Evolutionary conservation across 1,140 invertebrate genomes (phyloP).

Genomic region (Homarus americanus): DNA sequence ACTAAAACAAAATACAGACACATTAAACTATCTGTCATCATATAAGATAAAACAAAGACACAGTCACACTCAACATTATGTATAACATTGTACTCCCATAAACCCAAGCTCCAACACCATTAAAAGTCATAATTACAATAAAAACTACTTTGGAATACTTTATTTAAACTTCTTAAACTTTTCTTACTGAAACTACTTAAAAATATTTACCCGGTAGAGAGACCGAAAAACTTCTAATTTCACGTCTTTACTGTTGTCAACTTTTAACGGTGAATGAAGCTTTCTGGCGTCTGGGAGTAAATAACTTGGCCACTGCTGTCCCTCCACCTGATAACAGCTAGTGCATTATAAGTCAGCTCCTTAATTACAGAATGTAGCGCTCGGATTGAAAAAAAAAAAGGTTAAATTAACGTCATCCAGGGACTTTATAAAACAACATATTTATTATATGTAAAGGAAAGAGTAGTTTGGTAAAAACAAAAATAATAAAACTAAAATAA

Average conservation of each 20-base stretch:
- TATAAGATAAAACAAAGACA: conserved; percentile 48
- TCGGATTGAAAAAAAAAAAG: conserved; percentile 3
- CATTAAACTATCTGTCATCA: conserved; percentile 59
- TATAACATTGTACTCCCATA: conserved; percentile 42
- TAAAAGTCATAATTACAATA: not conserved
- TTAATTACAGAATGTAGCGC: not conserved
- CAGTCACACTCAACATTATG: conserved; percentile 48
- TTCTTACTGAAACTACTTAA: not conserved
- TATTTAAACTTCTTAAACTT: conserved; percentile 5
- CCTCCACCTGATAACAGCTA: conserved; percentile 26
- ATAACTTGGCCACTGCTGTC: conserved; percentile 46
- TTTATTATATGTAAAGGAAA: not conserved
- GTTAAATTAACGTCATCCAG: conserved; percentile 3
- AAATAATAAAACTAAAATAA: not conserved
- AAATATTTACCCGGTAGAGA: not conserved
- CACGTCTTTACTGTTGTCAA: conserved; percentile 2
- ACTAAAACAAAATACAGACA: conserved; percentile 62
- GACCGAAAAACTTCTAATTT: not conserved
- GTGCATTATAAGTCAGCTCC: conserved; percentile 62
- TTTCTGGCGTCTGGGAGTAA: conserved; percentile 21
- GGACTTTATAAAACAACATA: not conserved
- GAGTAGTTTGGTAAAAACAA: not conserved
- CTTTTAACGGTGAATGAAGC: conserved; percentile 29
- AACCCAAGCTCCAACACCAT: conserved; percentile 28
- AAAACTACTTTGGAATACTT: conserved; percentile 5